These are phyloP conservation scores for Erannis defoliaria DNA, from an alignment of 2,888 invertebrate species.

Conservation along the genomic window DNA sequence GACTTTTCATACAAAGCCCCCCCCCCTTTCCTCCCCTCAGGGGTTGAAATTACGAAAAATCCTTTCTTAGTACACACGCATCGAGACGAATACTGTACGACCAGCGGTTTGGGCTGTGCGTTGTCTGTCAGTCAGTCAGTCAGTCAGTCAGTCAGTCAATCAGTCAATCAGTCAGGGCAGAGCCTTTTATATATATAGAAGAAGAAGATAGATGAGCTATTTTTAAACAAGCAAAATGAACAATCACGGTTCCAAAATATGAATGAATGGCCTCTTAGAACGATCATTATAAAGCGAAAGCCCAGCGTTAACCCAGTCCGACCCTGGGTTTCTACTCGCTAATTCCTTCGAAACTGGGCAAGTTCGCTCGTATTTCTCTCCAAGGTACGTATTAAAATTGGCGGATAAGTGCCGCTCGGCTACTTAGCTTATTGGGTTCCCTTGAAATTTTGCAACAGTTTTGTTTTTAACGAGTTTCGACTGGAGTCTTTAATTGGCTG, in stretches of 20 bases:
- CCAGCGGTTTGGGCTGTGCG: too few species aligned
- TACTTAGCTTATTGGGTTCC: conserved; percentile 48
- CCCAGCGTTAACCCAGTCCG: conserved; percentile 24
- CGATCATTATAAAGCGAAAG: neutral
- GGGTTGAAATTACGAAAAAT: too few species aligned
- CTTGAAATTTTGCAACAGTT: conserved; percentile 40
- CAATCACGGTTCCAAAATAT: neutral
- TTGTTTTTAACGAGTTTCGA: conserved; percentile 43
- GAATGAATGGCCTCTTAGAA: conserved; percentile 1
- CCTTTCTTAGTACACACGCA: too few species aligned
- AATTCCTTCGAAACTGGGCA: conserved; percentile 46
- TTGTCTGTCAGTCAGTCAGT: too few species aligned
- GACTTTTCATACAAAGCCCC: too few species aligned
- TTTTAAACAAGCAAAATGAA: neutral
- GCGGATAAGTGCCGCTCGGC: conserved; percentile 39
- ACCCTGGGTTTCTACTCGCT: conserved; percentile 32
- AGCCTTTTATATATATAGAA: too few species aligned
- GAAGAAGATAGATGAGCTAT: too few species aligned
- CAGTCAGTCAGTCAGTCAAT: too few species aligned
- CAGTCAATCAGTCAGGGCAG: too few species aligned
- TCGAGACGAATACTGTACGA: too few species aligned
- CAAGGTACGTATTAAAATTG: conserved; percentile 49
- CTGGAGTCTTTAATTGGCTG: conserved; percentile 45
- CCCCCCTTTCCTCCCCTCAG: too few species aligned
- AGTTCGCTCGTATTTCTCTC: conserved; percentile 52